Base-by-base conservation (phyloP, 2,113 vertebrate genomes). In the Strix aluco region DNA sequence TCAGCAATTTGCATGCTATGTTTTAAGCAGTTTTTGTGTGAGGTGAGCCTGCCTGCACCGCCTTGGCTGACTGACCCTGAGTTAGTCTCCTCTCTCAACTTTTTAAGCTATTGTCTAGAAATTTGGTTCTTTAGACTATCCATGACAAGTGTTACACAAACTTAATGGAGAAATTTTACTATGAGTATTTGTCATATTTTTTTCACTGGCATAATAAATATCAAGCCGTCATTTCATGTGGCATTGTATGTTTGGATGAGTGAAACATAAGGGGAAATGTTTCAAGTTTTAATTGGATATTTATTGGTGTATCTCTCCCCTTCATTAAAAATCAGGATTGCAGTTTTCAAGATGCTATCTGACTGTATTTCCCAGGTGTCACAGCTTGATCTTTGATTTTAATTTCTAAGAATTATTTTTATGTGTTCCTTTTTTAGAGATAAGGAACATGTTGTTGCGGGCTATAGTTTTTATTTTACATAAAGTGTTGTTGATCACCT, bases 11-110 rank as follows among this genome's bases (percentile, higher is more conserved):
- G 3, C 30, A 74, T 78, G 36, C 22, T 58, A 59, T 88, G 77
- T 82, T 90, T 74, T 91, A 78, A 83, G 42, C 30, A 40, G 40
- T 10, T 70, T 90, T 92, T 73, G 10, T 91, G 47, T 44, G 23
- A 96, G 92, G 75, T 77, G 74, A 92, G 23, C 69, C 18, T 83
- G 15, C 47, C 32, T 67, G 71, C 61, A 80, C 49, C 92, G 93
- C 88, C n/a, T 65, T 67, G 9, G 32, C 21, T 89, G 79, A 67
- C 47, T 73, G 51, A 86, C 22, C 55, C 58, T 27, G 65, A 58
- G 14, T 10, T 51, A 63, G 59, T 19, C 16, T 46, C 7, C 9
- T 58, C 18, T 32, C 14, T 78, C 34, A 46, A 36, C 8, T 52
- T 70, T 59, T 58, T 49, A 65, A 93, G 16, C 12, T 52, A 26